These are phyloP conservation scores for Dendrolimus kikuchii DNA, from an alignment of 1,140 invertebrate genomes.

Conservation along the genomic window DNA sequence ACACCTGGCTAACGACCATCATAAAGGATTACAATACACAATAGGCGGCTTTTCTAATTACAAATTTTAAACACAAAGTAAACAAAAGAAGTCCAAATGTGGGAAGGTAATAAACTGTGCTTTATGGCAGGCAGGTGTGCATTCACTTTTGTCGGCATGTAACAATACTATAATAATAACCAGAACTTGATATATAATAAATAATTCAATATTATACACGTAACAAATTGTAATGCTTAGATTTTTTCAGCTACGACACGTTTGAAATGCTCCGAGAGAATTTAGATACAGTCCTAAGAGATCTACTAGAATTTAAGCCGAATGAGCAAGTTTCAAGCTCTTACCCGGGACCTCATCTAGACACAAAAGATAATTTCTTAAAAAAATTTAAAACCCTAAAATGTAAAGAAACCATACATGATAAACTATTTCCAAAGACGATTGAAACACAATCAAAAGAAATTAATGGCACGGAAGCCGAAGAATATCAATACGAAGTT, in stretches of 20 bases:
- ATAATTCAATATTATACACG: too few species aligned
- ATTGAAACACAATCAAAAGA: conserved; percentile 19
- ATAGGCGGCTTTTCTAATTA: too few species aligned
- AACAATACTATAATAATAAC: too few species aligned
- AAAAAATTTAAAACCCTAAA: conserved; percentile 11
- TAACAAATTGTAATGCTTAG: too few species aligned
- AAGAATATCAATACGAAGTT: conserved; percentile 14
- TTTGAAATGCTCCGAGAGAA: conserved; percentile 88
- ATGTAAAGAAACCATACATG: conserved; percentile 7
- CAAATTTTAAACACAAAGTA: too few species aligned
- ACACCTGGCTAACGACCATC: too few species aligned
- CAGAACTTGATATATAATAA: too few species aligned
- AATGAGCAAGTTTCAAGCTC: conserved; percentile 28
- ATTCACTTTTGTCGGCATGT: too few species aligned
- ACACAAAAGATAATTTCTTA: conserved; percentile 35
- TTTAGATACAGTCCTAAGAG: conserved; percentile 78
- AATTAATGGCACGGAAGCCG: conserved; percentile 14
- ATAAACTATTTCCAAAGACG: conserved; percentile 16
- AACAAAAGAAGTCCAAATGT: too few species aligned
- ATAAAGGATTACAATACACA: too few species aligned
- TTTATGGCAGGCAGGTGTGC: too few species aligned
- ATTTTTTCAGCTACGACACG: conserved; percentile 77
- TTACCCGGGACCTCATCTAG: conserved; percentile 53
- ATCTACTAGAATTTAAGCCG: conserved; percentile 74
- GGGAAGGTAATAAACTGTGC: too few species aligned